Conservation (phyloP, 2,797 vertebrate species). For the Epinephelus coioides region DNA sequence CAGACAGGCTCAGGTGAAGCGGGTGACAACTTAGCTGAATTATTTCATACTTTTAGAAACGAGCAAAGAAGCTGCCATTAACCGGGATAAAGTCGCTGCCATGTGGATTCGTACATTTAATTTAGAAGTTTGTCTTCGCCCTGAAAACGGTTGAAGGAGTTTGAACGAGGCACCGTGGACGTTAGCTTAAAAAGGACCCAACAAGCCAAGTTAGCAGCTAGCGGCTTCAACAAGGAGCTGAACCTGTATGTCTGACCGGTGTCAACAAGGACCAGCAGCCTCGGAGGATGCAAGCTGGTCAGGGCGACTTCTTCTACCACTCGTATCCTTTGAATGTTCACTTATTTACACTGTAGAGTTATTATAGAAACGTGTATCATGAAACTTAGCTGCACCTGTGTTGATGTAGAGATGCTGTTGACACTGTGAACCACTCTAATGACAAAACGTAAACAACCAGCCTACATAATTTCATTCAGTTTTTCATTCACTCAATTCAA, state of each 20-base stretch:
- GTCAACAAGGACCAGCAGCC: constrained; percentile 6
- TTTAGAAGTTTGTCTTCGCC: not conserved
- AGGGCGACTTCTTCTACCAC: constrained; percentile 73
- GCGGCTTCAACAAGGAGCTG: constrained; percentile 17
- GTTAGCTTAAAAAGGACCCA: constrained; percentile 18
- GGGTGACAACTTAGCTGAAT: not conserved
- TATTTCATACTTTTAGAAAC: not conserved
- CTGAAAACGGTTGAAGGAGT: constrained; percentile 38
- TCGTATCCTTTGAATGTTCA: constrained; percentile 77
- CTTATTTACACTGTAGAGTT: not conserved
- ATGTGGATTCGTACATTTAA: not conserved
- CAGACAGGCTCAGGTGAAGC: constrained; percentile 29
- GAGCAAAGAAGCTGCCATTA: rapidly evolving
- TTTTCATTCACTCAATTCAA: not conserved
- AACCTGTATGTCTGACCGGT: constrained; percentile 25
- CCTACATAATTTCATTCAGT: too few relatives aligned
- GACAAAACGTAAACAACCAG: not conserved
- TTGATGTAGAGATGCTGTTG: not conserved
- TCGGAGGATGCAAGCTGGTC: constrained; percentile 73
- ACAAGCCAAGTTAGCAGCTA: constrained; percentile 28
- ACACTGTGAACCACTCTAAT: not conserved
- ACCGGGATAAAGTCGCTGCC: not conserved
- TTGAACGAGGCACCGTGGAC: not conserved
- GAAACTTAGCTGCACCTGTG: not conserved
- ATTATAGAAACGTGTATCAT: not conserved